These are phyloP conservation scores for Lasioglossum figueresi DNA, from an alignment of 2,888 invertebrate genomes.

Conservation along the genomic window DNA sequence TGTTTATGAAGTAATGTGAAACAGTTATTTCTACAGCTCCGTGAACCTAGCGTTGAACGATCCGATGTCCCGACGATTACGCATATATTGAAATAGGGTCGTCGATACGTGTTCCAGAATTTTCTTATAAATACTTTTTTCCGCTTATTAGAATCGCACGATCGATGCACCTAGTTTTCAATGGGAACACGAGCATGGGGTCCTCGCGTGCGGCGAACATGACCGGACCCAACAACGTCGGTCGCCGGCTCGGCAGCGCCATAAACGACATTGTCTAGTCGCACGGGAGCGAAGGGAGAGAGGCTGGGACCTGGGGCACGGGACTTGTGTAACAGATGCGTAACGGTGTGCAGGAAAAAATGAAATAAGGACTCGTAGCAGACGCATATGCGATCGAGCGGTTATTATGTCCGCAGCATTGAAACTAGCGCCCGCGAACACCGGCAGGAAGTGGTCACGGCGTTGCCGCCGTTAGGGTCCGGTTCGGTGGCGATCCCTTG, in stretches of 20 bases:
- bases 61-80: too few species aligned
- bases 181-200: background rate
- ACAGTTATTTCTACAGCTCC: too few species aligned
- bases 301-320: slow-evolving; percentile 37
- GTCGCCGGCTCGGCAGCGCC: slow-evolving; percentile 19
- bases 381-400: slow-evolving; percentile 43
- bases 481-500: background rate
- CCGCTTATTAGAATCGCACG: background rate
- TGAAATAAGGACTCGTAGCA: slow-evolving; percentile 30
- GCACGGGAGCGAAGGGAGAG: slow-evolving; percentile 52
- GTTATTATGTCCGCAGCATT: slow-evolving; percentile 42
- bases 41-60: too few species aligned
- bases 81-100: background rate
- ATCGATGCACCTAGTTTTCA: background rate
- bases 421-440: slow-evolving; percentile 42
- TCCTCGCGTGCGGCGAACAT: slow-evolving; percentile 30
- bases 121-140: background rate
- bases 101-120: too few species aligned
- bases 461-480: background rate
- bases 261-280: slow-evolving; percentile 41
- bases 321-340: slow-evolving; percentile 63
- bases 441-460: slow-evolving; percentile 54
- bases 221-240: slow-evolving; percentile 54
- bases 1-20: too few species aligned
- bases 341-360: slow-evolving; percentile 52